A percentile compares a stretch with the other conserved stretches of the same genome.
Conservation (phyloP, 2,797 vertebrate genomes). For the Acrossocheilus fasciatus region DNA sequence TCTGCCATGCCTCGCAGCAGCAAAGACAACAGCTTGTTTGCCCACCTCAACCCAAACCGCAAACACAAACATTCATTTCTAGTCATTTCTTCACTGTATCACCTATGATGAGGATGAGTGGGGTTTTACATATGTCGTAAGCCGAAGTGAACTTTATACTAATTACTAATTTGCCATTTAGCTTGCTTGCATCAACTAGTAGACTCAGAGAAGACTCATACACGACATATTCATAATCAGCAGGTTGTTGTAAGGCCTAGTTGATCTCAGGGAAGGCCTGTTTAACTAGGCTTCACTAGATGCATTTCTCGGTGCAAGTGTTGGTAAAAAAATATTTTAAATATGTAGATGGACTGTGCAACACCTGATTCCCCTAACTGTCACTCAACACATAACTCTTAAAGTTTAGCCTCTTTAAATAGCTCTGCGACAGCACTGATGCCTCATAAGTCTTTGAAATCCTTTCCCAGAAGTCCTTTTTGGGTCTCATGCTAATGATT, state of each 20-base stretch:
- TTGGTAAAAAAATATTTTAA: conserved; percentile 19
- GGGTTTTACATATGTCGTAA: neutral
- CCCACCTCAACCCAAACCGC: neutral
- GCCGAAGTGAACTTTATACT: neutral
- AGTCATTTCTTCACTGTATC: neutral
- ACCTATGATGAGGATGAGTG: neutral
- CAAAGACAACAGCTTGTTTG: neutral
- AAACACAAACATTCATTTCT: neutral
- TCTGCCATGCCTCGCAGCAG: conserved; percentile 13
- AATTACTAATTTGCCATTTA: conserved; percentile 27
- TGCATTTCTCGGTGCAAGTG: neutral
- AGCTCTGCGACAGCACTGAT: conserved; percentile 30
- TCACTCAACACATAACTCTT: conserved; percentile 33
- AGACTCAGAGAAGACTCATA: neutral
- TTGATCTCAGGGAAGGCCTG: neutral
- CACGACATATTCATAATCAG: neutral
- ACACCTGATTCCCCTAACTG: conserved; percentile 35
- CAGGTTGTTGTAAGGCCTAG: neutral
- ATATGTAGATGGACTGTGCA: conserved; percentile 13
- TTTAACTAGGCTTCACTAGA: neutral
- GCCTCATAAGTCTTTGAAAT: conserved; percentile 46
- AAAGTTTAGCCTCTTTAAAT: conserved; percentile 43
- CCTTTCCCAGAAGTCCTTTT: conserved; percentile 47
- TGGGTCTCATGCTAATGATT: conserved; percentile 49
- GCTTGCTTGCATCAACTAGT: neutral